Evolutionary conservation across 2,888 invertebrate species (phyloP).

Genomic region (Drosophila anomalata): DNA sequence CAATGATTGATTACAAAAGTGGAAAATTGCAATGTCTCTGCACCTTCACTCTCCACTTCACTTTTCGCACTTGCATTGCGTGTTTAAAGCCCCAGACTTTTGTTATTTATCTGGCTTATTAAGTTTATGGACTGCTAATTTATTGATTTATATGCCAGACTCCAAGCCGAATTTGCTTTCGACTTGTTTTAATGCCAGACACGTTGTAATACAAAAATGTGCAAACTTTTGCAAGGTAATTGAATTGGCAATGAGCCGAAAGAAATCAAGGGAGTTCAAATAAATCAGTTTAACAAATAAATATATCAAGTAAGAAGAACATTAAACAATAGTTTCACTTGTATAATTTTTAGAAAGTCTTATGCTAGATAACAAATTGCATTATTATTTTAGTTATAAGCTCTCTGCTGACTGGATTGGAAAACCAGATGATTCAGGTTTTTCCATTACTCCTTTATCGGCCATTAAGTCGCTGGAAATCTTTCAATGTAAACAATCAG

Average conservation of each 20-base stretch:
- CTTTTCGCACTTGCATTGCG: conserved; percentile 39
- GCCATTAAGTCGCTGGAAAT: conserved; percentile 32
- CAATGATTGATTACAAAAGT: conserved; percentile 52
- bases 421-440: conserved; percentile 37
- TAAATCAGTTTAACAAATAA: neutral
- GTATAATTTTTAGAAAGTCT: no score
- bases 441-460: conserved; percentile 29
- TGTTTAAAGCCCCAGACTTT: conserved; percentile 11
- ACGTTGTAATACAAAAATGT: conserved; percentile 31
- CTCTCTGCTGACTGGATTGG: conserved; percentile 4
- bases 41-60: neutral
- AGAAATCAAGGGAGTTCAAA: conserved; percentile 30
- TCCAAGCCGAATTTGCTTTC: conserved; percentile 30
- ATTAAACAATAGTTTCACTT: no score
- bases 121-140: conserved; percentile 72
- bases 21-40: conserved; percentile 26
- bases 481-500: conserved; percentile 37
- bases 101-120: conserved; percentile 47
- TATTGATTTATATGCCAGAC: conserved; percentile 45
- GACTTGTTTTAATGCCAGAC: conserved; percentile 29
- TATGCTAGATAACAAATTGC: neutral
- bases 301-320: neutral
- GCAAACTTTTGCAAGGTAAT: conserved; percentile 9
- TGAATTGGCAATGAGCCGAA: conserved; percentile 22
- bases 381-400: neutral